Evolutionary conservation across 2,888 invertebrate genomes (phyloP), one percentile per base, ranked within the genome.

Genomic region (Cerceris ruficornis): DNA sequence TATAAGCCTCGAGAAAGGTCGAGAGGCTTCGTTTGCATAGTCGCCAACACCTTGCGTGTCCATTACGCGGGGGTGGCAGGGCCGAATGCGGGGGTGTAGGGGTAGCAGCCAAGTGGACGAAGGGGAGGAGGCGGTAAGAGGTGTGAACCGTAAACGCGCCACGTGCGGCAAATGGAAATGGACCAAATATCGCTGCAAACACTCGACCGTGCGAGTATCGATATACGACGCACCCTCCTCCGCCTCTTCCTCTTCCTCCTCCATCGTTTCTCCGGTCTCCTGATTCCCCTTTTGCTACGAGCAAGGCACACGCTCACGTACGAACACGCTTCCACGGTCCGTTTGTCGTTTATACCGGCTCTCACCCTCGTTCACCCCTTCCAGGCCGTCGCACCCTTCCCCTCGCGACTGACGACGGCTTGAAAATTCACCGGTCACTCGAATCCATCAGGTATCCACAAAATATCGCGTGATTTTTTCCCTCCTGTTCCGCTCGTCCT

Each of bases 111-210:
- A 75, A 69, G 76, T 72, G 73, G 80, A 70, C 81, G 52, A 72
- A 59, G 75, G 62, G 69, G 52, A 17, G 69, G 65, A 70, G 67
- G 69, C 57, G 80, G 75, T 88, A 88, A 89, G 90, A 91, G 90
- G 91, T 91, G 91, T 87, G 90, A 91, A 90, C 87, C 88, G 90
- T 91, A 90, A 91, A 90, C 89, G 91, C 91, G 91, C 90, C 91
- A 90, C 91, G 91, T 91, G 91, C 90, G 88, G 84, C 90, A 91
- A 91, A 91, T 91, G 91, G 91, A 91, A 91, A 91, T 91, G 91
- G 91, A 91, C 89, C 91, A 90, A 91, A 91, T 91, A 91, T 91
- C 90, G 90, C 87, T 87, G 90, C 91, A 90, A 91, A 91, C 90
- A 91, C 90, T 89, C 89, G 88, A 87, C 86, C 85, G 76, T 84